These are phyloP conservation scores for Augochlorella aurata DNA, from an alignment of 2,888 invertebrate species.

Conservation along the genomic window DNA sequence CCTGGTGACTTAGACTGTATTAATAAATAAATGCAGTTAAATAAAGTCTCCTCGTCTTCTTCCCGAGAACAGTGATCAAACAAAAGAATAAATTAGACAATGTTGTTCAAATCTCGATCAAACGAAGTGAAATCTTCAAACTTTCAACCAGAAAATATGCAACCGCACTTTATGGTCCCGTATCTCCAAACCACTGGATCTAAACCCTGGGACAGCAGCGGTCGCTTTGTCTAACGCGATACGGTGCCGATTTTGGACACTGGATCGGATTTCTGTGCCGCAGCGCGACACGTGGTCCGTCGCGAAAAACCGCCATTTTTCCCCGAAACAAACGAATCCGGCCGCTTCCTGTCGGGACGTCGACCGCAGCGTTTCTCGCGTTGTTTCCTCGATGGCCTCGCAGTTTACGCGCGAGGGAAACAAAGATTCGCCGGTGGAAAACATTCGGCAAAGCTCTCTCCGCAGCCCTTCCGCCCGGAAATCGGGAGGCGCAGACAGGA, in stretches of 20 bases:
- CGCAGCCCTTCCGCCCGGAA: constrained; percentile 12
- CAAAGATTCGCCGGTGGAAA: constrained; percentile 11
- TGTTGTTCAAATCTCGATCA: no score
- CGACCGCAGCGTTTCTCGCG: not conserved
- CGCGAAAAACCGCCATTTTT: constrained; percentile 32
- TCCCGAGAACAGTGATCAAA: no score
- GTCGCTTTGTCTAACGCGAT: not conserved
- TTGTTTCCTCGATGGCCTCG: constrained; percentile 13
- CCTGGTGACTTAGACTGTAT: no score
- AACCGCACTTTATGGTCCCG: no score
- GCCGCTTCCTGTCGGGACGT: not conserved
- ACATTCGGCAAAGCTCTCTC: constrained; percentile 14
- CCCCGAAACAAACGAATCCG: constrained; percentile 29
- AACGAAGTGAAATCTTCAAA: no score
- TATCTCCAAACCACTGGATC: not conserved
- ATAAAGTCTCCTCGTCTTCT: no score
- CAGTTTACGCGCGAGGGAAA: not conserved
- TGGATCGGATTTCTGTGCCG: not conserved
- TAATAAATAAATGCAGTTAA: not conserved
- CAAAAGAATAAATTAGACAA: no score
- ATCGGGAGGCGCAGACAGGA: constrained; percentile 34
- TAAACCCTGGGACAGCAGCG: not conserved
- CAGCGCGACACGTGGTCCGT: constrained; percentile 27
- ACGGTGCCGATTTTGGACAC: not conserved
- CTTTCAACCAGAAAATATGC: no score